Base-by-base conservation (phyloP, 2,113 vertebrate species). In the Melanotaenia duboulayi region DNA sequence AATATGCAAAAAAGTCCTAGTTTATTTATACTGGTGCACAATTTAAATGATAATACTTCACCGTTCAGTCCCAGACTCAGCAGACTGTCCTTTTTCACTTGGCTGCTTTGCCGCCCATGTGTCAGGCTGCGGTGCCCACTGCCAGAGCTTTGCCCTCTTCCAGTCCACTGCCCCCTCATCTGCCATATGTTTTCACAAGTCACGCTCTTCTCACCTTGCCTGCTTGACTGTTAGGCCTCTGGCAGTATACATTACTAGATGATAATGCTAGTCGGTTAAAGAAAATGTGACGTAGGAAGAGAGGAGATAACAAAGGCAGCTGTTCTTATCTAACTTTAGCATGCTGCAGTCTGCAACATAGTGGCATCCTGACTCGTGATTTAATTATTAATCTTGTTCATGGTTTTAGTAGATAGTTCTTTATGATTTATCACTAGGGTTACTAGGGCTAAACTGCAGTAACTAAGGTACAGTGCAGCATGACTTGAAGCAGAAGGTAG, bases 51-150 rank as follows among this genome's bases (percentile, higher is more conserved):
- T 23, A 23, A 23, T 63, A 65, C 57, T 79, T 81, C 71, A 52
- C 49, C 79, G 59, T 49, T 42, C 66, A 56, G 25, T 42, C 60
- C 56, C 64, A 71, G 24, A 80, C 77, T 85, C 81, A 89, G 80
- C 89, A 92, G 85, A 87, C 83, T 90, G 87, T 73, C 63, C 84
- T 85, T 86, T 94, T 92, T 89, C 90, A 86, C 88, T 85, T 84
- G 87, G 80, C 57, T 92, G 83, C 81, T 25, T 24, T 65, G 69
- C 68, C 19, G 68, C 62, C 76, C 68, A 16, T 74, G 57, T 78
- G 76, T 81, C 90, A 85, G 85, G 81, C 90, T 80, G 84, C 52
- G 71, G 84, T 80, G 73, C 74, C 83, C 86, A 82, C 60, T 86
- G 82, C 85, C 72, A 82, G 78, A 66, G 81, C 66, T 71, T 61